Base-by-base conservation (phyloP, 2,888 invertebrate species). In the Cantharis flavilabris region DNA sequence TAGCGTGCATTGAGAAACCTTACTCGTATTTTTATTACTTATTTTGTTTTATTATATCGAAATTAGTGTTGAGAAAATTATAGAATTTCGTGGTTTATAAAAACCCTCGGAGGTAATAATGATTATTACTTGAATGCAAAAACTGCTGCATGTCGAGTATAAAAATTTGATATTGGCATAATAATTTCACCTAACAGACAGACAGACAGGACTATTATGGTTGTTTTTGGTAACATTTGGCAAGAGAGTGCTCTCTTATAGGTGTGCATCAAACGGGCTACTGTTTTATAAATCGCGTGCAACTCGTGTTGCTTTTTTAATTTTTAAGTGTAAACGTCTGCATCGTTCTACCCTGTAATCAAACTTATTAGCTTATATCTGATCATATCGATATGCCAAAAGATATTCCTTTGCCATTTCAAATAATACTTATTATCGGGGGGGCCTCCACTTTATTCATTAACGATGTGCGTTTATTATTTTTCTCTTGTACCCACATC, bases 261-360 rank as follows among this genome's bases (percentile, higher is more conserved):
- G 70, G 76, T 64, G 74, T 79, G 76, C 77, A 49, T 49, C 49
- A 49, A 49, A 49, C 49, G 49, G 77, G 76, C 80, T 80, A 81
- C 80, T 79, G 80, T 76, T 72, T 77, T 81, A 77, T 18, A 73
- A 71, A 80, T 81, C 80, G 81, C 81, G 81, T 81, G 80, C 78
- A 80, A 75, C 67, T 78, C 75, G 9, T 26, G 26, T 80, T 78
- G 33, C 23, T 69, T 72, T 76, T 69, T 77, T 81, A 77, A 72
- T 78, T 64, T 77, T 71, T 71, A 62, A 72, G 67, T 73, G 69
- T 72, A 78, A 75, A 76, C 77, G 79, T 79, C 79, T 80, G 76
- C 76, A 69, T 30, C 67, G 71, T 75, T 70, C 77, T 76, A 80
- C 76, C 80, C 80, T 80, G 79, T 79, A 81, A 81, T 81, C 81